phyloP scores from a whole-genome alignment of 53 echinoderm and acorn worm genomes.

The Astropecten irregularis region DNA sequence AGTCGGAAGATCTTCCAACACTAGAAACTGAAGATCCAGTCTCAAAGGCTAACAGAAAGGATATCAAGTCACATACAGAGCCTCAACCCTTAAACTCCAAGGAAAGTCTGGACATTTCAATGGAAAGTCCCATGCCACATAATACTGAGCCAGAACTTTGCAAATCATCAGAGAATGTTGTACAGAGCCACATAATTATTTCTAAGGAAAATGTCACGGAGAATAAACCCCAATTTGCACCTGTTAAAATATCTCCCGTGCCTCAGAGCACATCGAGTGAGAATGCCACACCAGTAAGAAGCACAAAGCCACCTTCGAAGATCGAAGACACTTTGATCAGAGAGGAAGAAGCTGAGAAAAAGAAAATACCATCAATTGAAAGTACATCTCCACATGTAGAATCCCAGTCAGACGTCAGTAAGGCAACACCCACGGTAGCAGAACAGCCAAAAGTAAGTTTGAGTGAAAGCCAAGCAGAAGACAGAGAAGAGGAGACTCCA shows the following conservation, averaged over 20 bases:
- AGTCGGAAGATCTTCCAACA: constrained; percentile 15
- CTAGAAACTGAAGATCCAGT: constrained; percentile 33
- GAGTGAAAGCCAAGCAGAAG: neutral
- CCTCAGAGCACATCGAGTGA: too few species aligned
- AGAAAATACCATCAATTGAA: neutral
- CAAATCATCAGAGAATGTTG: neutral
- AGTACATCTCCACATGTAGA: neutral
- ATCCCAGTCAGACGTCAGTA: neutral
- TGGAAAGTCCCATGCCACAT: neutral
- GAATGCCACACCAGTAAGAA: too few species aligned
- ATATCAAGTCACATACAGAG: neutral
- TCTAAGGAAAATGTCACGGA: too few species aligned
- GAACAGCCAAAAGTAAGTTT: too few species aligned
- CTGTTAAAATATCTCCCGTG: too few species aligned
- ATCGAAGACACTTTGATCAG: too few species aligned
- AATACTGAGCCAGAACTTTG: neutral
- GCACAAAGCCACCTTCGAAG: too few species aligned
- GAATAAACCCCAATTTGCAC: too few species aligned
- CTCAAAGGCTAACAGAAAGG: constrained; percentile 5
- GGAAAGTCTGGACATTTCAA: neutral
- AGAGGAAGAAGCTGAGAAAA: neutral
- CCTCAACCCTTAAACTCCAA: neutral
- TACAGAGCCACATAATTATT: neutral
- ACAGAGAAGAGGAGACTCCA: constrained; percentile 24
- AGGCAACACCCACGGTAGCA: too few species aligned